These are phyloP conservation scores for Ispidina lecontei DNA, from an alignment of 2,797 vertebrate species.

Conservation along the genomic window DNA sequence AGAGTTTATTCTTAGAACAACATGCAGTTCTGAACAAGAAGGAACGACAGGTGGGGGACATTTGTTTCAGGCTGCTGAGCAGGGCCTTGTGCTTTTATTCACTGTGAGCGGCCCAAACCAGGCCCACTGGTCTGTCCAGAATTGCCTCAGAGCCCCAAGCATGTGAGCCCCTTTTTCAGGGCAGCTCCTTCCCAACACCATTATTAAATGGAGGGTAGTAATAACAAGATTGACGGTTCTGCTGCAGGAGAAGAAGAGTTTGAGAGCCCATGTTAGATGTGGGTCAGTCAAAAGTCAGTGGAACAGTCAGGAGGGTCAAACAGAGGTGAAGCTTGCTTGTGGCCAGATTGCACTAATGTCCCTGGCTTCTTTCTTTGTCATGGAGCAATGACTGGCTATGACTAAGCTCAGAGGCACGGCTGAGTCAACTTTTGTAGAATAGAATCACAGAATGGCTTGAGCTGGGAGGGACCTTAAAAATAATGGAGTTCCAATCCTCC, in stretches of 20 bases:
- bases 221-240: background rate
- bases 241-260: background rate
- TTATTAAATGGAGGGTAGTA: background rate
- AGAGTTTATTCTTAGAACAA: background rate
- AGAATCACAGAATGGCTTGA: no score
- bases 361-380: background rate
- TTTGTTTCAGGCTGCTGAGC: background rate
- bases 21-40: background rate
- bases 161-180: background rate
- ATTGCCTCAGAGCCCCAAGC: background rate
- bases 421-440: background rate
- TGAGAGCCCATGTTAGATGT: background rate
- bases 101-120: background rate
- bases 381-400: background rate
- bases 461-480: no score
- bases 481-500: no score
- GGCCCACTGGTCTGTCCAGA: background rate
- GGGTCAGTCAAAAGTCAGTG: background rate
- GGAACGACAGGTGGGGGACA: rapidly evolving
- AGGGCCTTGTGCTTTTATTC: background rate
- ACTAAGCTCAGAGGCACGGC: background rate
- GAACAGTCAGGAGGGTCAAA: background rate
- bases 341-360: background rate
- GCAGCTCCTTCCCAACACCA: background rate
- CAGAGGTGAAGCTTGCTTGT: background rate